Evolutionary conservation across 2,888 invertebrate genomes (phyloP), one percentile per base, ranked within the genome.

Genomic region (Sussaba pulchella): DNA sequence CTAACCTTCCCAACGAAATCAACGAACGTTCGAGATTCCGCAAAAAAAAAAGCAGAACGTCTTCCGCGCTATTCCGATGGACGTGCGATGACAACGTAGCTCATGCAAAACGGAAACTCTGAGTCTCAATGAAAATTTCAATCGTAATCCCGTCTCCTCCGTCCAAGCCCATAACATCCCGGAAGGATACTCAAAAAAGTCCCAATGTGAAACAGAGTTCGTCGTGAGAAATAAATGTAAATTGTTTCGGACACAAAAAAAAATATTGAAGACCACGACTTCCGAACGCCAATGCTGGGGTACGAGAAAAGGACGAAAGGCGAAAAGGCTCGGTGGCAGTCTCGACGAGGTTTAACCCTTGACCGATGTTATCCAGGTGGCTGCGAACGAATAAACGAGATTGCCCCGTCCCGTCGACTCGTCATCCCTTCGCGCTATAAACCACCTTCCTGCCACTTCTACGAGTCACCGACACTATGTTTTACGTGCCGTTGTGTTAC

Each of bases 301-400:
- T 54, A 31, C 5, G 61, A 47, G 41, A 57, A 45, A 31, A 39
- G n/a, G 43, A 66, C 31, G 21, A 39, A 63, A 61, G 63, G 54
- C 67, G 39, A 9, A 24, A 21, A 31, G 36, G 2, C 21, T 21
- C 61, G 21, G 6, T 43, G 59, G 52, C 19, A 52, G 17, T 52
- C 43, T 24, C 19, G 14, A 14, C 12, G 47, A 14, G 47, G 17
- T 47, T 8, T 47, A 61, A 63, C 71, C 47, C 63, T 36, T 39
- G 39, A 31, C 31, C 47, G 70, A 75, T 70, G 63, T 76, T 80
- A 80, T 80, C 76, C 76, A 76, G 75, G 76, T 80, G 80, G 14
- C 45, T 47, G 19, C 61, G 14, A 54, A 72, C 43, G 67, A 72
- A 72, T 54, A 72, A 80, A 80, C 72, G 76, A 80, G 76, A 80